phyloP scores from a whole-genome alignment of 2,888 invertebrate species.

The Metellina segmentata region DNA sequence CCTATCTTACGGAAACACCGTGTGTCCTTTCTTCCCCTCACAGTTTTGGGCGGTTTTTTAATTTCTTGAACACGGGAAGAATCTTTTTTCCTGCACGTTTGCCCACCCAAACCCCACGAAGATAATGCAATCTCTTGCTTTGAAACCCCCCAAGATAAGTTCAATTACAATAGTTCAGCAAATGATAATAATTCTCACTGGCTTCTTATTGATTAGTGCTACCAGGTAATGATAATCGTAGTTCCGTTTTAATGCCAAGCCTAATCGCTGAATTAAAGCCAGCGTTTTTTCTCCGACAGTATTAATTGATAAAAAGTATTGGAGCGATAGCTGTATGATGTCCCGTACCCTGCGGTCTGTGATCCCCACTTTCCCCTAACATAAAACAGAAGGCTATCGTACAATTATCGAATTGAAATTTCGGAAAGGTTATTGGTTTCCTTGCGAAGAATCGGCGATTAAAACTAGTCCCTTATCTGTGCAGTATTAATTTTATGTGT shows the following conservation, averaged over 20 bases:
- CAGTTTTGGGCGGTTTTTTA: constrained; percentile 28
- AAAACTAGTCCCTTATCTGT: constrained; percentile 70
- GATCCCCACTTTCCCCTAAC: constrained; percentile 32
- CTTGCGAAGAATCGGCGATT: constrained; percentile 68
- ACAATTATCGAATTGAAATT: constrained; percentile 75
- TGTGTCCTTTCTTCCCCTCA: constrained; percentile 25
- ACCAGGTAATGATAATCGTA: constrained; percentile 68
- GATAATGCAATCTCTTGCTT: constrained; percentile 66
- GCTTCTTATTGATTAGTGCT: constrained; percentile 67
- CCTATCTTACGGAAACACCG: constrained; percentile 59
- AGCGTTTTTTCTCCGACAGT: constrained; percentile 49
- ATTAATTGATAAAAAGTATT: constrained; percentile 72
- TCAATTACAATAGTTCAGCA: constrained; percentile 69
- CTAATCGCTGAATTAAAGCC: constrained; percentile 72
- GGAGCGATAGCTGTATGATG: constrained; percentile 17
- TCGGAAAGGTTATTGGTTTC: constrained; percentile 64
- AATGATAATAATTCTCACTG: constrained; percentile 69
- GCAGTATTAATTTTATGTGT: constrained; percentile 60
- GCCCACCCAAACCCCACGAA: constrained; percentile 6
- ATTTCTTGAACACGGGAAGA: constrained; percentile 48
- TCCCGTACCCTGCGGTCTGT: neutral
- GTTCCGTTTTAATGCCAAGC: constrained; percentile 62
- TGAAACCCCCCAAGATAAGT: constrained; percentile 60
- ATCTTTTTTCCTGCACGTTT: constrained; percentile 7
- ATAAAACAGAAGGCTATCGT: constrained; percentile 73